phyloP scores from a whole-genome alignment of 2,113 vertebrate species.

The Vireo altiloquus region DNA sequence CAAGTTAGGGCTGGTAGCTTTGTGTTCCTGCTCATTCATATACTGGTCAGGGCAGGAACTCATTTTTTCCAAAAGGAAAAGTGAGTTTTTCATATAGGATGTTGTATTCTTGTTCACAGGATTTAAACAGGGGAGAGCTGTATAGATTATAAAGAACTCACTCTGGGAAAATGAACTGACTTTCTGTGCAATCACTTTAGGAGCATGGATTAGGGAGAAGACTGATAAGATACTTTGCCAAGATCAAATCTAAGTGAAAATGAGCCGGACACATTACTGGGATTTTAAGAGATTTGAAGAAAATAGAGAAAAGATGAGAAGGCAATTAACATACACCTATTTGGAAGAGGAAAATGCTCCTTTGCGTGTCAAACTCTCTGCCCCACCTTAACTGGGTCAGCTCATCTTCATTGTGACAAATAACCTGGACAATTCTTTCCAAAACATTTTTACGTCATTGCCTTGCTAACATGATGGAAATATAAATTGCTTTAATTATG shows the following conservation, averaged over 20 bases:
- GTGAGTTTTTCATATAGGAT: neutral
- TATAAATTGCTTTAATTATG: neutral
- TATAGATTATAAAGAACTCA: neutral
- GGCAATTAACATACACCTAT: neutral
- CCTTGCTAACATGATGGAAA: neutral
- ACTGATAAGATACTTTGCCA: neutral
- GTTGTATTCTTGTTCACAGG: neutral
- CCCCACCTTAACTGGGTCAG: neutral
- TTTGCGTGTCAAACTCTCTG: neutral
- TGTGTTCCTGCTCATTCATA: neutral
- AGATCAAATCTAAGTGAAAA: neutral
- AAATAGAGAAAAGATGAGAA: neutral
- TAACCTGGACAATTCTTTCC: neutral
- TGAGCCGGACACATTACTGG: neutral
- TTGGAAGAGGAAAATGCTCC: neutral
- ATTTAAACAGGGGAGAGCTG: neutral
- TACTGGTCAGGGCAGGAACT: neutral
- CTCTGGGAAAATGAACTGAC: neutral
- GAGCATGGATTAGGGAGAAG: neutral
- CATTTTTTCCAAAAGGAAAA: neutral
- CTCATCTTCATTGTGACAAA: accelerated
- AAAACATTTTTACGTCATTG: neutral
- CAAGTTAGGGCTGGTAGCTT: neutral
- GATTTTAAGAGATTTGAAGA: neutral
- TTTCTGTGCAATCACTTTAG: neutral